Evolutionary conservation across 2,113 vertebrate species (phyloP).

Genomic region (Phaethornis superciliosus): DNA sequence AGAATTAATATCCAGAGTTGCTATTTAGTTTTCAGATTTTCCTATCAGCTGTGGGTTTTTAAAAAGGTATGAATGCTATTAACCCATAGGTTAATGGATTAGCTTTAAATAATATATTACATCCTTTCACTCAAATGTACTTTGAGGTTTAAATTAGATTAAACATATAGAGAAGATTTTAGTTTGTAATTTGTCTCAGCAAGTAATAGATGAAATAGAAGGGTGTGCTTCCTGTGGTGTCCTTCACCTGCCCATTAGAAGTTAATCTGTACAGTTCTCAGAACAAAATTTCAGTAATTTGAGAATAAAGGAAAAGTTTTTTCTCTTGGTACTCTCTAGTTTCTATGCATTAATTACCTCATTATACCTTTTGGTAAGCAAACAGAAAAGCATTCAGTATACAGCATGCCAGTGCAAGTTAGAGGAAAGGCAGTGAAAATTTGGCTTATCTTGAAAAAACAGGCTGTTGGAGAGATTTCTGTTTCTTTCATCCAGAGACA

Average conservation of each 20-base stretch:
- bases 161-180: background rate
- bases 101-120: background rate
- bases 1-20: background rate
- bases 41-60: background rate
- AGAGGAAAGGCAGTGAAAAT: background rate
- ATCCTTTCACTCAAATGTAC: background rate
- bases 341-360: background rate
- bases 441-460: slow-evolving; percentile 17
- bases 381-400: background rate
- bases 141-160: slow-evolving; percentile 6
- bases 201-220: background rate
- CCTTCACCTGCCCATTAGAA: background rate
- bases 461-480: background rate
- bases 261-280: background rate
- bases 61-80: background rate
- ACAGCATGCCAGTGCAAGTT: background rate
- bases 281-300: background rate
- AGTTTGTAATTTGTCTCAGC: background rate
- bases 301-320: background rate
- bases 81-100: background rate
- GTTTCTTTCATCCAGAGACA: slow-evolving; percentile 19
- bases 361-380: background rate
- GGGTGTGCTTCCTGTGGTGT: background rate
- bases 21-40: background rate
- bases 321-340: background rate